These are phyloP conservation scores for Cirrhinus molitorella DNA, from an alignment of 2,797 vertebrate species.

Conservation along the genomic window DNA sequence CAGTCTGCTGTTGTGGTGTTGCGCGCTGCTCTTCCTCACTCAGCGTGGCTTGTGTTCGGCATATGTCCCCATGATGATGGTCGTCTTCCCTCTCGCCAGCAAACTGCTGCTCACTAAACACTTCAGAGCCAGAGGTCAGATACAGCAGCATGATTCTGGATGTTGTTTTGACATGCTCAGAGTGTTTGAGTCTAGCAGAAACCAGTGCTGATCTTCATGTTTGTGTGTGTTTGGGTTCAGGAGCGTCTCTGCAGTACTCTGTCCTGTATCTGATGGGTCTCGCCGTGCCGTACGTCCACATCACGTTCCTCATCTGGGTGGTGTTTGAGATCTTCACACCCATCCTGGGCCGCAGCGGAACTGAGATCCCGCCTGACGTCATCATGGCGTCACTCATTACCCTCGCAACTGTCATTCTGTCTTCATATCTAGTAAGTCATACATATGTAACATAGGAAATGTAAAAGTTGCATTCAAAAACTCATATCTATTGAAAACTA, in stretches of 20 bases:
- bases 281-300: slow-evolving; percentile 89
- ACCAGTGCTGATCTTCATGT: neutral
- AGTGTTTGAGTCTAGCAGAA: no score
- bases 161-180: neutral
- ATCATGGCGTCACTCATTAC: slow-evolving; percentile 88
- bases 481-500: no score
- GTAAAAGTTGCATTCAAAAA: neutral
- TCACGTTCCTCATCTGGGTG: slow-evolving; percentile 93
- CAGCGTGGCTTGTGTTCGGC: slow-evolving; percentile 88
- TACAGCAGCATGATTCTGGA: neutral
- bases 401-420: slow-evolving; percentile 84
- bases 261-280: slow-evolving; percentile 88
- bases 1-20: slow-evolving; percentile 87
- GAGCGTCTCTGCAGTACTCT: slow-evolving; percentile 86
- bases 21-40: slow-evolving; percentile 84
- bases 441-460: neutral
- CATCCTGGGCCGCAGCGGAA: slow-evolving; percentile 95
- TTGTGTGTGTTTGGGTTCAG: slow-evolving; percentile 67
- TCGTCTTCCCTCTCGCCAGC: slow-evolving; percentile 88
- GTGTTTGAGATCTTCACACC: slow-evolving; percentile 97
- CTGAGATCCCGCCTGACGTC: slow-evolving; percentile 92
- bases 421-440: slow-evolving; percentile 92
- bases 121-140: slow-evolving; percentile 80
- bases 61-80: slow-evolving; percentile 91
- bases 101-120: slow-evolving; percentile 84